Conservation (phyloP, 2,888 invertebrate species). For the Agriotes lineatus region DNA sequence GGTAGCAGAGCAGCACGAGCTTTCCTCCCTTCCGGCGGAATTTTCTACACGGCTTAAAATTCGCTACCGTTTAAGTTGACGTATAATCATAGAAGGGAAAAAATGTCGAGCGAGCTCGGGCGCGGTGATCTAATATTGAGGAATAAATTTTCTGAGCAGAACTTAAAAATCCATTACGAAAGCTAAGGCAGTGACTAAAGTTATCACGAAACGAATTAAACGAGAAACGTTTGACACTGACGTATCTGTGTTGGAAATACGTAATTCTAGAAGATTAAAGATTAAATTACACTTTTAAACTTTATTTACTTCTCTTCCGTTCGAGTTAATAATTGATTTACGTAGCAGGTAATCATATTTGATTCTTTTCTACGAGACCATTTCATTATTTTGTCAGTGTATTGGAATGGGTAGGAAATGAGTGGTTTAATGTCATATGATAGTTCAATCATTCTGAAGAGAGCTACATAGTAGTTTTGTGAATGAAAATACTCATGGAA, state of each 20-base stretch:
- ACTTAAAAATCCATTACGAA: slow-evolving; percentile 22
- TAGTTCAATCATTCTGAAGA: too few relatives aligned
- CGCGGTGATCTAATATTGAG: slow-evolving; percentile 14
- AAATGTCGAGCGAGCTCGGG: background rate
- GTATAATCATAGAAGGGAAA: slow-evolving; percentile 17
- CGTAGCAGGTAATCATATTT: slow-evolving; percentile 8
- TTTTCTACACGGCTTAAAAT: slow-evolving; percentile 35
- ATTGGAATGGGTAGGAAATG: too few relatives aligned
- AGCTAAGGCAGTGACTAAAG: slow-evolving; percentile 15
- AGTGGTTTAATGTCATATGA: too few relatives aligned
- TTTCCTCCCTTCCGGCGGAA: slow-evolving; percentile 18
- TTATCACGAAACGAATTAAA: slow-evolving; percentile 17
- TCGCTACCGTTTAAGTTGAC: slow-evolving; percentile 23
- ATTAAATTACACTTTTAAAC: slow-evolving; percentile 18
- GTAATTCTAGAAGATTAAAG: slow-evolving; percentile 18
- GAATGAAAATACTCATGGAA: too few relatives aligned
- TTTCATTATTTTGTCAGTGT: too few relatives aligned
- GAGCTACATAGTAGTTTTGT: too few relatives aligned
- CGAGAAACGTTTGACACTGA: slow-evolving; percentile 18
- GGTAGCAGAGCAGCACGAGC: slow-evolving; percentile 24
- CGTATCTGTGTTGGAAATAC: slow-evolving; percentile 13
- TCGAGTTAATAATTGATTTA: background rate
- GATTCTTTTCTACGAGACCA: background rate
- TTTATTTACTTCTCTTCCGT: slow-evolving; percentile 11
- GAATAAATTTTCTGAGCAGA: slow-evolving; percentile 19